Evolutionary conservation across 2,113 vertebrate species (phyloP).

Genomic region (Lophura nycthemera): DNA sequence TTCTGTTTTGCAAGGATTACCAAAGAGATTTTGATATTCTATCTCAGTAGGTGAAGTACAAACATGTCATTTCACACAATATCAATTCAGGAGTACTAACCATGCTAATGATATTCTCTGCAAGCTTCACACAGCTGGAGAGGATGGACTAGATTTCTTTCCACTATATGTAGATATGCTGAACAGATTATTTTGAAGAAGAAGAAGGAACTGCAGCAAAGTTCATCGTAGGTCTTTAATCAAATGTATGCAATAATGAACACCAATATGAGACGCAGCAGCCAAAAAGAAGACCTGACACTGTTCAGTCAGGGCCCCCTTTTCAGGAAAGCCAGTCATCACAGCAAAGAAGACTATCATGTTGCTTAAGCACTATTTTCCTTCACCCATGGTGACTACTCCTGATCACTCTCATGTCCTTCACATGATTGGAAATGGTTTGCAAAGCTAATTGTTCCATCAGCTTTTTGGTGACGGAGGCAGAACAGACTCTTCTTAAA

Average conservation of each 20-base stretch:
- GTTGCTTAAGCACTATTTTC: neutral
- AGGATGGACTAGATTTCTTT: accelerated
- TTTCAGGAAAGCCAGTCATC: neutral
- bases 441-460: neutral
- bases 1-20: neutral
- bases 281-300: neutral
- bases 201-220: neutral
- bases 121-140: neutral
- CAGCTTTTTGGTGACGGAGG: neutral
- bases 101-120: neutral
- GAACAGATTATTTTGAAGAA: neutral
- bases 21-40: neutral
- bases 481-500: neutral
- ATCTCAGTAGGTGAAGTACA: neutral
- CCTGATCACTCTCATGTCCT: neutral
- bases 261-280: neutral
- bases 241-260: neutral
- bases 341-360: neutral
- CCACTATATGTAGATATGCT: neutral
- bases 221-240: neutral
- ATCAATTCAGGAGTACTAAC: neutral
- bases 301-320: neutral
- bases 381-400: neutral
- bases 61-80: neutral
- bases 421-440: neutral